These are phyloP conservation scores for Tympanoctomys barrerae DNA, from an alignment of 2,797 vertebrate genomes.

Conservation along the genomic window DNA sequence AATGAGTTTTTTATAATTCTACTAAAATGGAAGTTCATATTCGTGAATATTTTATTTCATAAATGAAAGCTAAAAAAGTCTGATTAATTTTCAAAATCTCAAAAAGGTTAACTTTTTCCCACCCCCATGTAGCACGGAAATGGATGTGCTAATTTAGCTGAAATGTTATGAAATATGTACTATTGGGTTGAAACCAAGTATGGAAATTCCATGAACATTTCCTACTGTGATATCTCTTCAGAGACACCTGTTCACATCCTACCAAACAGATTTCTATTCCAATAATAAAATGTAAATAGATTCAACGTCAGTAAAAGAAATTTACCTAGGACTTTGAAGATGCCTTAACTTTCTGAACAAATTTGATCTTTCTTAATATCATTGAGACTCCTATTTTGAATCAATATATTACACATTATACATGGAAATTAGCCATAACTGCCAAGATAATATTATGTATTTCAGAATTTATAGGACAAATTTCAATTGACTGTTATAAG, in stretches of 20 bases:
- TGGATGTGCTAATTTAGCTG: slow-evolving; percentile 82
- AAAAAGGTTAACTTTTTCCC: slow-evolving; percentile 74
- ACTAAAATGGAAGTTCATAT: slow-evolving; percentile 73
- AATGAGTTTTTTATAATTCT: slow-evolving; percentile 57
- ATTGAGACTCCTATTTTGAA: slow-evolving; percentile 42
- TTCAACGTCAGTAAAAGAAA: slow-evolving; percentile 60
- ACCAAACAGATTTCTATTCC: slow-evolving; percentile 84
- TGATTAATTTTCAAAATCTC: slow-evolving; percentile 78
- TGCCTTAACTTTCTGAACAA: slow-evolving; percentile 24
- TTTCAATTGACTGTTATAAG: not conserved
- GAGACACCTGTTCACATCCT: slow-evolving; percentile 87
- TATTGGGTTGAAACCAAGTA: slow-evolving; percentile 76
- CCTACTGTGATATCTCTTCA: slow-evolving; percentile 85
- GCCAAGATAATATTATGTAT: not conserved
- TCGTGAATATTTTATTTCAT: slow-evolving; percentile 50
- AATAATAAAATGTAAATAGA: slow-evolving; percentile 75
- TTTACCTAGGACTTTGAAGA: not conserved
- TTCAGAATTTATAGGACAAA: slow-evolving; percentile 3
- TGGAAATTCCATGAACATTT: slow-evolving; percentile 83
- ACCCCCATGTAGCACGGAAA: slow-evolving; percentile 75
- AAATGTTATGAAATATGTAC: slow-evolving; percentile 83
- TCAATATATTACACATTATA: slow-evolving; percentile 31
- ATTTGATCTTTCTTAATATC: slow-evolving; percentile 35
- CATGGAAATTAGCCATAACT: slow-evolving; percentile 39
- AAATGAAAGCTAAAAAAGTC: slow-evolving; percentile 63